Percentiles rank a stretch among this genome's conserved stretches.
These are phyloP conservation scores for Microctonus hyperodae DNA, from an alignment of 2,888 invertebrate genomes.

Conservation along the genomic window DNA sequence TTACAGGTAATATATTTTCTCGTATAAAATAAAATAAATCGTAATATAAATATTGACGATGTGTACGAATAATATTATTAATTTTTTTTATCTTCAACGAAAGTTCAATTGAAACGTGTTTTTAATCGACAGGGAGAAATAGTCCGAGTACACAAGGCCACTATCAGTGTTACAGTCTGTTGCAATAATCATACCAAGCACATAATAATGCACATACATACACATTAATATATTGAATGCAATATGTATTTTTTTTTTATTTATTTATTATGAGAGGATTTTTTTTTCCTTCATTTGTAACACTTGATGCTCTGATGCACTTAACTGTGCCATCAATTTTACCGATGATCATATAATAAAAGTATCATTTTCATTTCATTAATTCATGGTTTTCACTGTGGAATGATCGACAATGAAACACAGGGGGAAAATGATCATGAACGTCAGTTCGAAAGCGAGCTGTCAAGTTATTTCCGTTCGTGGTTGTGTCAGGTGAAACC, in stretches of 20 bases:
- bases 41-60: not conserved
- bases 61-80: too few species aligned
- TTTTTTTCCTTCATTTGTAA: not conserved
- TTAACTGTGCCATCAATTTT: not conserved
- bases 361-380: slow-evolving; percentile 29
- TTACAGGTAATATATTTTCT: slow-evolving; percentile 71
- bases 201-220: not conserved
- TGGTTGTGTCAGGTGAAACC: slow-evolving; percentile 9
- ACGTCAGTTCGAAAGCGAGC: slow-evolving; percentile 31
- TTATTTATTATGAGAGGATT: not conserved
- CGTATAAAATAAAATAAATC: not conserved
- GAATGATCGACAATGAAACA: slow-evolving; percentile 3
- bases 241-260: not conserved
- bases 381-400: slow-evolving; percentile 26
- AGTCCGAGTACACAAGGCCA: not conserved
- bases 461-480: not conserved
- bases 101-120: slow-evolving; percentile 1
- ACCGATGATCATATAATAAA: slow-evolving; percentile 2
- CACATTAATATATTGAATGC: not conserved
- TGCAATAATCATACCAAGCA: not conserved
- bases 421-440: slow-evolving; percentile 4
- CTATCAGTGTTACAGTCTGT: not conserved
- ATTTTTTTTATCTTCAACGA: not conserved
- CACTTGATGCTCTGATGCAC: not conserved
- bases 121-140: not conserved